These are phyloP conservation scores for Eupithecia subfuscata DNA, from an alignment of 2,888 invertebrate genomes.

Conservation along the genomic window DNA sequence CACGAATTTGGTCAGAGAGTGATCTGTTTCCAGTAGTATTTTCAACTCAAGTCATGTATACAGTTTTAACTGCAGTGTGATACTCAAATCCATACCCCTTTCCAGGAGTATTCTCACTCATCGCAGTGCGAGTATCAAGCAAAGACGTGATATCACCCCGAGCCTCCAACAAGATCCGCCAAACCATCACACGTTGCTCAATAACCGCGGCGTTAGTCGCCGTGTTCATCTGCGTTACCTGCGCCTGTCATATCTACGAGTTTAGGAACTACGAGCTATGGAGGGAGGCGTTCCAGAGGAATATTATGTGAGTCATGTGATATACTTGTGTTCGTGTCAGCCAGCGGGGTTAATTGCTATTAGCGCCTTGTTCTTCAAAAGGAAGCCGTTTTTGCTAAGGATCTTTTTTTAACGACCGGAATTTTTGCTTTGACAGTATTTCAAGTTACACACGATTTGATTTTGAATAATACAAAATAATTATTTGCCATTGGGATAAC, in stretches of 20 bases:
- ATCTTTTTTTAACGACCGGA: neutral
- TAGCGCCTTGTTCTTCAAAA: neutral
- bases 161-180: conserved; percentile 93
- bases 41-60: no score
- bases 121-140: conserved; percentile 91
- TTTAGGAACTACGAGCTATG: conserved; percentile 90
- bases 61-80: neutral
- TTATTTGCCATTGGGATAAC: no score
- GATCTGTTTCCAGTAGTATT: no score
- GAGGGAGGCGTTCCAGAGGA: conserved; percentile 90
- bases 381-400: neutral
- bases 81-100: neutral
- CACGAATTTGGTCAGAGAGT: no score
- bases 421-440: neutral
- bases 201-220: conserved; percentile 90
- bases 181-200: conserved; percentile 93
- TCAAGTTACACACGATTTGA: neutral
- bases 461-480: no score
- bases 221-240: conserved; percentile 90
- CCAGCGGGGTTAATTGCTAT: neutral
- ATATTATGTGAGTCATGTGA: conserved; percentile 89
- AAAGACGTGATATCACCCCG: conserved; percentile 93
- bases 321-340: neutral
- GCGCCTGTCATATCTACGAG: conserved; percentile 93
- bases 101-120: conserved; percentile 89